Conservation (phyloP, 92 coral and sea anemone genomes). For the Blastomussa wellsi region DNA sequence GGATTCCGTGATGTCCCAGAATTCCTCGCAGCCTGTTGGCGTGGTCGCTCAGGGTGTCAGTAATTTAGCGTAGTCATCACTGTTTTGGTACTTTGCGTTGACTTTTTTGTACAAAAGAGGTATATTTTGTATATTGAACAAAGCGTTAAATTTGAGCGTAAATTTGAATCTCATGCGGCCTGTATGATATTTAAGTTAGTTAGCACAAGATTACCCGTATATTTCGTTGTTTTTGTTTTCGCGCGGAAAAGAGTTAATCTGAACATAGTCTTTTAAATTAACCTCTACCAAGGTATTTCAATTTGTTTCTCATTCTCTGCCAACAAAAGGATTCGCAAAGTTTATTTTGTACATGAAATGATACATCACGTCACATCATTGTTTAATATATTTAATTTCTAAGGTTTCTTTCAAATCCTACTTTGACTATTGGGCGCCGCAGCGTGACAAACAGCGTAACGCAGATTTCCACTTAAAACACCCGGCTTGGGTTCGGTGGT, state of each 20-base stretch:
- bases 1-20: conserved; percentile 42
- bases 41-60: conserved; percentile 38
- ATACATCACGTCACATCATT: neutral
- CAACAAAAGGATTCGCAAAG: neutral
- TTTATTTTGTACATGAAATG: neutral
- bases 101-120: conserved; percentile 44
- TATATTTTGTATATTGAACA: conserved; percentile 52
- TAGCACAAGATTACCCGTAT: neutral
- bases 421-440: neutral
- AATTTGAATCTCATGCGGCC: conserved; percentile 26
- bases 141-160: conserved; percentile 43
- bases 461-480: neutral
- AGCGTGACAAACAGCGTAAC: neutral
- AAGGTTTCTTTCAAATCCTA: too few relatives aligned
- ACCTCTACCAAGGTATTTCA: neutral
- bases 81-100: conserved; percentile 27
- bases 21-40: conserved; percentile 43
- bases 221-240: neutral
- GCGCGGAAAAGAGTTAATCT: neutral
- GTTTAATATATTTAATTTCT: neutral
- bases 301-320: neutral
- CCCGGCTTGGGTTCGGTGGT: neutral
- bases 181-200: conserved; percentile 38
- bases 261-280: too few relatives aligned
- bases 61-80: neutral